Evolutionary conservation across 2,113 vertebrate genomes (phyloP).

Genomic region (Microcebus murinus): DNA sequence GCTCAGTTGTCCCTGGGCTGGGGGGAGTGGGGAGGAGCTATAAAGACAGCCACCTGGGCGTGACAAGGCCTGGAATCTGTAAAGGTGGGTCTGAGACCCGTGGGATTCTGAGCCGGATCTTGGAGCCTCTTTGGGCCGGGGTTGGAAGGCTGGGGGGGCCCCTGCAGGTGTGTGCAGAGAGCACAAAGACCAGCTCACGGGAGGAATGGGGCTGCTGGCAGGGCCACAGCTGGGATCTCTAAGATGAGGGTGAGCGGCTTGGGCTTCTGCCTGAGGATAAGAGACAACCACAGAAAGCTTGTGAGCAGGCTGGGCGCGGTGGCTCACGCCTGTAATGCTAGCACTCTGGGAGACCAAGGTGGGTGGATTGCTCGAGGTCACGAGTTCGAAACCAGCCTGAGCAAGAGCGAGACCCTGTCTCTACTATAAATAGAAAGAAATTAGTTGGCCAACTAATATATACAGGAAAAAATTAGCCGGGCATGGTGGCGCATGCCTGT

Average conservation of each 20-base stretch:
- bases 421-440: too few species aligned
- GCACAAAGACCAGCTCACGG: background rate
- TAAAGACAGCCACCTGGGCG: background rate
- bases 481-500: too few species aligned
- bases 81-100: background rate
- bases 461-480: too few species aligned
- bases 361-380: too few species aligned
- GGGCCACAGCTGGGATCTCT: background rate
- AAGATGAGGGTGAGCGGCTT: background rate
- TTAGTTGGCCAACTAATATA: too few species aligned
- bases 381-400: too few species aligned
- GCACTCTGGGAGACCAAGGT: too few species aligned
- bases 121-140: background rate
- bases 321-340: too few species aligned
- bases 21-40: fast-evolving
- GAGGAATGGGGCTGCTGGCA: background rate
- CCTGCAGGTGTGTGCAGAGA: too few species aligned
- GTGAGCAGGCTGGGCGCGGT: background rate
- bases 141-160: background rate
- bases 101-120: background rate
- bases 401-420: too few species aligned
- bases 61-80: too few species aligned
- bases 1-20: background rate
- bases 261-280: background rate
- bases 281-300: background rate